Conservation (phyloP, 2,113 vertebrate species). For the Serilophus lunatus region DNA sequence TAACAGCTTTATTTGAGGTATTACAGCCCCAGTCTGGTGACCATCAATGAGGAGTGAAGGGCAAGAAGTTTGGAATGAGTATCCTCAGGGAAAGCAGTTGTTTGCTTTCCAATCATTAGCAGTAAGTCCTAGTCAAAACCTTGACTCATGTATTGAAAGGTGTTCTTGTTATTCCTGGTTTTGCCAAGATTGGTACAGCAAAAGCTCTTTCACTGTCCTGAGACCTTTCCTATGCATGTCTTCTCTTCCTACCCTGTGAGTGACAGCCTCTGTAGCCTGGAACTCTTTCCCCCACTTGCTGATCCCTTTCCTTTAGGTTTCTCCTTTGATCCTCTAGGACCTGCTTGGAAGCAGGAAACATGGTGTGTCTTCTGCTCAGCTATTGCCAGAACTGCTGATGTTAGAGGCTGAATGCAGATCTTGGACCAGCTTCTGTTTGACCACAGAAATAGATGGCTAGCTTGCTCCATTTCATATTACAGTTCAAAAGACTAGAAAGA, state of each 20-base stretch:
- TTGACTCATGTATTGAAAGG: not conserved
- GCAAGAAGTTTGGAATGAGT: not conserved
- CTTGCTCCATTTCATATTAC: not conserved
- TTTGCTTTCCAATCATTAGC: not conserved
- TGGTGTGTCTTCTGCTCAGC: not conserved
- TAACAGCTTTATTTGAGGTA: not conserved
- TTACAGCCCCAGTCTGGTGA: not conserved
- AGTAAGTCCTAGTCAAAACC: not conserved
- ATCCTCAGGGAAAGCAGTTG: not conserved
- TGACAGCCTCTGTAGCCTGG: not conserved
- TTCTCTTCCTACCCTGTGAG: not conserved
- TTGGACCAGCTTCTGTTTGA: not conserved
- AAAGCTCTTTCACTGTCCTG: not conserved
- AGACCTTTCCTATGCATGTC: not conserved
- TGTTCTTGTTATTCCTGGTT: not conserved
- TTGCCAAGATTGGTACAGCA: not conserved
- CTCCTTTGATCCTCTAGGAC: not conserved
- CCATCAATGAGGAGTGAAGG: not conserved
- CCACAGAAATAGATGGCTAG: not conserved
- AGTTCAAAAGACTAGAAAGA: not conserved
- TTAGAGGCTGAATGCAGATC: not conserved
- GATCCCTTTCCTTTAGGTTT: not conserved
- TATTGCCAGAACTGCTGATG: not conserved
- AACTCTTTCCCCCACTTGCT: not conserved
- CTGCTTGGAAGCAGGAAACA: not conserved